Evolutionary conservation across 2,888 invertebrate genomes (phyloP), one percentile per base, ranked within the genome.

Genomic region (Sinohyriopsis cumingii): DNA sequence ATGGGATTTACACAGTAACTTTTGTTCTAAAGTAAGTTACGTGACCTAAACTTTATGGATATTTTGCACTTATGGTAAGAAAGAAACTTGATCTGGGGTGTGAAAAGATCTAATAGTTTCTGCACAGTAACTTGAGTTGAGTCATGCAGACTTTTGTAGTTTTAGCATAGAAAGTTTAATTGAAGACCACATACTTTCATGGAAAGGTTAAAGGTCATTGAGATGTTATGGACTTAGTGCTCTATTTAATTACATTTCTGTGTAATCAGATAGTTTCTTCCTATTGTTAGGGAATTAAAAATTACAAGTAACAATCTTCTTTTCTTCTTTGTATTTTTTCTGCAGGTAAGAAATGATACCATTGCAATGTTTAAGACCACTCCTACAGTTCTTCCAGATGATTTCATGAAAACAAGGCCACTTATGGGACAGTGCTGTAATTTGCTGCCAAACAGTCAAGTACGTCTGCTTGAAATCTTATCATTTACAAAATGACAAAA

Each of bases 381-480:
- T 45, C 85, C 86, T 5, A 77, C 82, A 9, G 77, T 82, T 24
- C 72, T 76, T 61, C 78, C 86, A 24, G 84, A 84, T 53, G 78
- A 81, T 56, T 81, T 84, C 56, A 72, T 70, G 25, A 71, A 77
- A 15, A 64, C 71, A 3, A 75, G 86, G n/a, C 85, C 85, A 18
- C 75, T 83, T 25, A 84, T 85, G 84, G 86, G 86, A 22, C 75
- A 75, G 28, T 83, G 83, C 62, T 86, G 85, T 73, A 63, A 72
- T 12, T 86, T 85, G 72, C 76, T 86, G 77, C 85, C 85, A 24
- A 73, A 77, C 25, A 86, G 86, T 76, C 80, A 77, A 78, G 84
- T 83, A 59, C 45, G 71, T 67, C 24, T 5, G 1, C 12, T 28
- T 19, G 20, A 53, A 54, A 24, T 59, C 19, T 19, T 6, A 9